Conservation (phyloP, 2,797 vertebrate genomes). For the Trichosurus vulpecula region DNA sequence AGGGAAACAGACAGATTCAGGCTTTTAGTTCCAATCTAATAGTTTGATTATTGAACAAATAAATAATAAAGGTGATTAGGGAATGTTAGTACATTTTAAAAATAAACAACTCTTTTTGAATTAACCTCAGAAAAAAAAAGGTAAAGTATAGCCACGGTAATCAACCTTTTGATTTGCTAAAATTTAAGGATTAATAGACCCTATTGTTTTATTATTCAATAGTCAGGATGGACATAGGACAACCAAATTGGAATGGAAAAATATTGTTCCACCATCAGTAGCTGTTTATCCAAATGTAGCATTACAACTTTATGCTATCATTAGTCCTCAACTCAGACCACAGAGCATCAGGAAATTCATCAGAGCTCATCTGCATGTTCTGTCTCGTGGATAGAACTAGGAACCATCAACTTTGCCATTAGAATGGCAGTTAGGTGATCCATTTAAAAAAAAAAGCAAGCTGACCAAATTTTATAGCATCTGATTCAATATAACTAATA, state of each 20-base stretch:
- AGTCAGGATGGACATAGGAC: background rate
- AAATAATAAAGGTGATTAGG: background rate
- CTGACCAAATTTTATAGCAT: conserved; percentile 44
- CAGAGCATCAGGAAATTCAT: background rate
- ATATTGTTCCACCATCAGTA: background rate
- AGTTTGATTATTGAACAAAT: background rate
- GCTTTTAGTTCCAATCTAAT: conserved; percentile 14
- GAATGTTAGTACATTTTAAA: conserved; percentile 12
- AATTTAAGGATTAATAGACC: conserved; percentile 24
- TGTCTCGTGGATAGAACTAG: background rate
- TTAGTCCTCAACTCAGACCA: background rate
- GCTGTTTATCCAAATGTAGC: background rate
- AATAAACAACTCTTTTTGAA: conserved; percentile 15
- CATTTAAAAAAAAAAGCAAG: background rate
- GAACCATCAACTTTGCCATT: background rate
- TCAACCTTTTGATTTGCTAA: conserved; percentile 26
- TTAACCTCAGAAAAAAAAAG: conserved; percentile 39
- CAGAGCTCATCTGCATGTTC: background rate
- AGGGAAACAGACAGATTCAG: conserved; percentile 24
- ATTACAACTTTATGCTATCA: background rate
- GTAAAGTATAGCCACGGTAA: conserved; percentile 20
- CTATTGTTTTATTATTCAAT: background rate
- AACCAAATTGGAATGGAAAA: background rate
- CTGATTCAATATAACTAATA: background rate
- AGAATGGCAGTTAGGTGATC: background rate